Percentiles rank a stretch among this genome's conserved stretches.
Conservation (phyloP, 2,113 vertebrate genomes). For the Salvator merianae region DNA sequence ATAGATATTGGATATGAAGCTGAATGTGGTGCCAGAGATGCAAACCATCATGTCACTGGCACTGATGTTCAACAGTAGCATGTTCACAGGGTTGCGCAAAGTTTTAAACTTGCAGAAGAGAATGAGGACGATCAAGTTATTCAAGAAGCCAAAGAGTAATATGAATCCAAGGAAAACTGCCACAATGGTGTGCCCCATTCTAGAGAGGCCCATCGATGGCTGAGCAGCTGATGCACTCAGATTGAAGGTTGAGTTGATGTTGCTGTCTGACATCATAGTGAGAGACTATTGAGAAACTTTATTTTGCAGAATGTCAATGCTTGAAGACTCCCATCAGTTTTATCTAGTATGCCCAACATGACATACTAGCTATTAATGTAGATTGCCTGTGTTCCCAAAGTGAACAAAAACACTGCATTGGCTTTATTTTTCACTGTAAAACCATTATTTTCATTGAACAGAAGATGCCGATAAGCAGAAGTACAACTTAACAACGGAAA, state of each 20-base stretch:
- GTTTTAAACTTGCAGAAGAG: constrained; percentile 89
- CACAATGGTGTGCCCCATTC: constrained; percentile 78
- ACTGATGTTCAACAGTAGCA: constrained; percentile 90
- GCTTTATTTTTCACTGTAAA: background rate
- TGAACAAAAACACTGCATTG: background rate
- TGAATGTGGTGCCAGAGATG: constrained; percentile 86
- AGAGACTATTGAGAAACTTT: accelerated
- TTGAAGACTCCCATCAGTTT: background rate
- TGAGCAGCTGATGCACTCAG: constrained; percentile 58
- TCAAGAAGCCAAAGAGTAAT: constrained; percentile 85
- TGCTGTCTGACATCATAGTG: constrained; percentile 38
- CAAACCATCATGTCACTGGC: constrained; percentile 90
- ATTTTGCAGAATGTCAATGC: constrained; percentile 6
- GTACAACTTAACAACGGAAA: background rate
- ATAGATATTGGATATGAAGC: constrained; percentile 84
- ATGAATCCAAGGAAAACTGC: constrained; percentile 88
- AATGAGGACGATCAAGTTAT: constrained; percentile 85
- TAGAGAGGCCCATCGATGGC: constrained; percentile 68
- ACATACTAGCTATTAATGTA: background rate
- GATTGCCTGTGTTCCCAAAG: background rate
- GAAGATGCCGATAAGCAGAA: background rate
- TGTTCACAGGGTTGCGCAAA: constrained; percentile 87
- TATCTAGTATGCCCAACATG: background rate
- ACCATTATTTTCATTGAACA: background rate
- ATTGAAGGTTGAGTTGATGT: constrained; percentile 53